These are phyloP conservation scores for Syndactyla subalaris DNA, from an alignment of 2,797 vertebrate species.

Conservation along the genomic window DNA sequence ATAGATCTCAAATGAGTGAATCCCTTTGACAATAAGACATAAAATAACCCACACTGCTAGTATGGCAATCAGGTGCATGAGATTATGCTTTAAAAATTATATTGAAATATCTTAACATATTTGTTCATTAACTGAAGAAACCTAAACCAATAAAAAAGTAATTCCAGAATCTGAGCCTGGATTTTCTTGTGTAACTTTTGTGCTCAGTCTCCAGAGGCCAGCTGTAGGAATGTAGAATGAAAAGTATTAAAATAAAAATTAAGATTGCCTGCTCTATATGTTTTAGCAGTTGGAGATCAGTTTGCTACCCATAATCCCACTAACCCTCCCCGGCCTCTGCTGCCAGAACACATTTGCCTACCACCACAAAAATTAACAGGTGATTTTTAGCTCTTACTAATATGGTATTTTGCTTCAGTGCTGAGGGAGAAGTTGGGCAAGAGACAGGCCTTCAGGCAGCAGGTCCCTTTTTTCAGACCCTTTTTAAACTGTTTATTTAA, in stretches of 20 bases:
- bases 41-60: neutral
- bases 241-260: neutral
- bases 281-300: neutral
- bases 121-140: neutral
- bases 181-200: neutral
- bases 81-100: neutral
- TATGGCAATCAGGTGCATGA: neutral
- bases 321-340: neutral
- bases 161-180: neutral
- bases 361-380: neutral
- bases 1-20: neutral
- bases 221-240: neutral
- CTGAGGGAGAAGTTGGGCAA: neutral
- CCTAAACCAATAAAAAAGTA: neutral
- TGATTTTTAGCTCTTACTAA: neutral
- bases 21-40: neutral
- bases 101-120: neutral
- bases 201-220: neutral
- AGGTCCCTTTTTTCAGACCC: neutral
- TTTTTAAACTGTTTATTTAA: neutral
- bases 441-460: neutral
- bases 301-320: neutral
- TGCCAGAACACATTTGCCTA: neutral
- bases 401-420: neutral
- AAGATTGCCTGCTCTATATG: neutral